These are phyloP conservation scores for Orbicella faveolata DNA, from an alignment of 64 coral and sea anemone genomes.

Conservation along the genomic window DNA sequence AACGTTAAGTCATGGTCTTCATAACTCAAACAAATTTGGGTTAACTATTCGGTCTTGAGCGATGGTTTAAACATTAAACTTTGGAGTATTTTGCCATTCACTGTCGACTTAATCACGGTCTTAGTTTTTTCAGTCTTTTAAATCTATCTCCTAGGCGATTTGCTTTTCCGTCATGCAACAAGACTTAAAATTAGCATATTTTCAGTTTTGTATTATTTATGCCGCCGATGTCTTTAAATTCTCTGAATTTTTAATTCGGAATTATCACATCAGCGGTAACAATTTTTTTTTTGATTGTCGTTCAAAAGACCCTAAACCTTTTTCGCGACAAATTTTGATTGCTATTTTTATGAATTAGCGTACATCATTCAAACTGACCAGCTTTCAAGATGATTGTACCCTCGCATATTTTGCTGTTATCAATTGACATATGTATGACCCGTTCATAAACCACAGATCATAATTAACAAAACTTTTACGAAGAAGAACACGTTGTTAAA, in stretches of 20 bases:
- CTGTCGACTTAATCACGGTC: background rate
- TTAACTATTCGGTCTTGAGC: background rate
- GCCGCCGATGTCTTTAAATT: background rate
- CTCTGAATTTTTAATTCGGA: background rate
- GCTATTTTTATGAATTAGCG: background rate
- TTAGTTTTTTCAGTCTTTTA: background rate
- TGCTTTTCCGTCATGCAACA: background rate
- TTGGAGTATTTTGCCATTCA: background rate
- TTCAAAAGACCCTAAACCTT: background rate
- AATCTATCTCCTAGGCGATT: constrained; percentile 9
- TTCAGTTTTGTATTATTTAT: background rate
- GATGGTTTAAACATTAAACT: background rate
- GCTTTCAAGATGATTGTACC: background rate
- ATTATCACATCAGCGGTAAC: background rate
- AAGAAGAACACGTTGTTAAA: background rate
- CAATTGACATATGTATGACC: background rate
- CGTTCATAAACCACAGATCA: background rate
- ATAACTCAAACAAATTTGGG: background rate
- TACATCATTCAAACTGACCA: background rate
- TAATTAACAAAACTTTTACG: background rate
- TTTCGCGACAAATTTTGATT: background rate
- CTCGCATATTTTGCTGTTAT: background rate
- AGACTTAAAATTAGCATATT: constrained; percentile 5
- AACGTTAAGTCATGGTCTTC: background rate
- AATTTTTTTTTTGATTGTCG: background rate